These are phyloP conservation scores for Tapirus terrestris DNA, from an alignment of 2,113 vertebrate species.

Conservation along the genomic window DNA sequence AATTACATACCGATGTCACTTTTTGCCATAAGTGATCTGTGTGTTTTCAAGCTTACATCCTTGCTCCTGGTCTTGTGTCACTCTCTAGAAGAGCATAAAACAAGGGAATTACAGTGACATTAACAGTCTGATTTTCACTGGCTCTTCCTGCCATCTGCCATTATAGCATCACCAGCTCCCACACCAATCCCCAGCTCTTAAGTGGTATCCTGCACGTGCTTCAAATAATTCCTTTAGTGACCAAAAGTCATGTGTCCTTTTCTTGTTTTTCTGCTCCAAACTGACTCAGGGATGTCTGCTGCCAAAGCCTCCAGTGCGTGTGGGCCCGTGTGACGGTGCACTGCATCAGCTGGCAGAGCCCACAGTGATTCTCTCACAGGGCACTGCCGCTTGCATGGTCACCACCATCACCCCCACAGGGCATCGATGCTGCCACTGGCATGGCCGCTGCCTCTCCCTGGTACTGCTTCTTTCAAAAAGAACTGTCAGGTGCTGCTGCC, in stretches of 20 bases:
- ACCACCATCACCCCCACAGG: neutral
- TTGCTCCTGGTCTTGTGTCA: neutral
- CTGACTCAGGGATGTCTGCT: neutral
- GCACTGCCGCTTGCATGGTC: no score
- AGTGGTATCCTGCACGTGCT: neutral
- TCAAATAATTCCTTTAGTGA: neutral
- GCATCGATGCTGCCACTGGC: neutral
- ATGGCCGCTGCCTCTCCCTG: neutral
- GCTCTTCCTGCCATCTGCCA: neutral
- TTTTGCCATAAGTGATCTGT: neutral
- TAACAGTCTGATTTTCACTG: neutral
- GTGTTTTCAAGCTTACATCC: neutral
- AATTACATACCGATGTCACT: neutral
- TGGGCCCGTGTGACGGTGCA: neutral
- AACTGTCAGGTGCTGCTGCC: neutral
- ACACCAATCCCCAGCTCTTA: neutral
- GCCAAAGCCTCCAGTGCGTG: neutral
- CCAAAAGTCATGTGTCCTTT: neutral
- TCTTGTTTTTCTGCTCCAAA: neutral
- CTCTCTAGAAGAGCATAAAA: neutral
- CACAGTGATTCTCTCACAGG: neutral
- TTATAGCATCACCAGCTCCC: neutral
- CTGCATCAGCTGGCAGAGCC: neutral
- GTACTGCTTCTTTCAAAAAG: neutral
- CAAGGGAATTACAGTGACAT: neutral